These are phyloP conservation scores for Terebella lapidaria DNA, from an alignment of 2,888 invertebrate species.

Conservation along the genomic window DNA sequence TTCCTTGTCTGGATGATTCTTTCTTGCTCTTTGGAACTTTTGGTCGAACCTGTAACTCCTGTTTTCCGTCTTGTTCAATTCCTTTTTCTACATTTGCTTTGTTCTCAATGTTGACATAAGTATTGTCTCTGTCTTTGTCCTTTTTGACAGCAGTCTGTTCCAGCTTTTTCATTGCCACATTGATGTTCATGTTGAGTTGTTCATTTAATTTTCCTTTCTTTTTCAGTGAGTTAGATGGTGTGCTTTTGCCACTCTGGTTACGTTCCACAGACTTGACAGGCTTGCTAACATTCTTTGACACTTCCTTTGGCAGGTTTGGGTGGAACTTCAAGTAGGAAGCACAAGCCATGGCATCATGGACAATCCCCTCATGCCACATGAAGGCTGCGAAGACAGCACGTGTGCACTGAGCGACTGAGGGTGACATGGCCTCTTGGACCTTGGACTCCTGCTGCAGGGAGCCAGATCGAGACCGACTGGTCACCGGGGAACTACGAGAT, in stretches of 20 bases:
- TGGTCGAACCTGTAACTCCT: background rate
- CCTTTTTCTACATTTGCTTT: background rate
- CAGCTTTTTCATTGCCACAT: conserved; percentile 13
- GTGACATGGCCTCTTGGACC: conserved; percentile 79
- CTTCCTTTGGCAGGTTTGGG: conserved; percentile 47
- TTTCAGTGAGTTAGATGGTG: background rate
- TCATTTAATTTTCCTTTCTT: background rate
- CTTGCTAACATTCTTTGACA: background rate
- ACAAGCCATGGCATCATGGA: conserved; percentile 96
- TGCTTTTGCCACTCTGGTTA: background rate
- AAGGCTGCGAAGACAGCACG: conserved; percentile 94
- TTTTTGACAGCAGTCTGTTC: background rate
- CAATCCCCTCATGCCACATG: conserved; percentile 94
- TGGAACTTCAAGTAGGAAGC: conserved; percentile 89
- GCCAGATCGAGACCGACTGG: background rate
- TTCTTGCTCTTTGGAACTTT: conserved; percentile 1
- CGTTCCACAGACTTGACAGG: background rate
- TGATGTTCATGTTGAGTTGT: conserved; percentile 13
- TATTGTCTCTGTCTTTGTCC: no score
- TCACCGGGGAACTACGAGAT: background rate
- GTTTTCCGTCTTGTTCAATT: background rate
- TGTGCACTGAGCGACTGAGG: conserved; percentile 84
- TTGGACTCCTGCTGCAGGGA: background rate
- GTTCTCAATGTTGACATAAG: background rate
- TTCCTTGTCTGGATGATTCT: background rate